Evolutionary conservation across 2,888 invertebrate genomes (phyloP), one percentile per base, ranked within the genome.

Genomic region (Nemotelus nigrinus): DNA sequence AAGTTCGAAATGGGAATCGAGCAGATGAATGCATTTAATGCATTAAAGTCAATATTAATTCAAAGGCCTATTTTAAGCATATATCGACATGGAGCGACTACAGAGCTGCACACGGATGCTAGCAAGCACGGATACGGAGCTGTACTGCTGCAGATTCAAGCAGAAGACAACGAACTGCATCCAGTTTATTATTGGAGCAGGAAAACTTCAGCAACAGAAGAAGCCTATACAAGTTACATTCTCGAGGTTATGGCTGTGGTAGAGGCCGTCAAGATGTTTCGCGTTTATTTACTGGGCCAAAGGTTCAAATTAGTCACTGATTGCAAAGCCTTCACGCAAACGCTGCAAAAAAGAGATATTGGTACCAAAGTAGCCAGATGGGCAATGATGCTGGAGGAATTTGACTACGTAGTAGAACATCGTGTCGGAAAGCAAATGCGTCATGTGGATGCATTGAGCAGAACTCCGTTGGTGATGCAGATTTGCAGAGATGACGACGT

Each of bases 241-340:
- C 77, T 86, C 2, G 85, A 86, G 81, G 83, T 84, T 2, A 76
- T 85, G 4, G 85, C 84, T 0, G 80, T 85, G 4, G 81, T 85
- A 6, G 78, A 83, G 80, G 82, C 85, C 0, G 65, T 85, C 0
- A 83, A 84, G 50, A 84, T 83, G 71, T 85, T 85, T 80, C 63
- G 84, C 10, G 79, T 83, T 0, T 85, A 84, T 78, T 72, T 85
- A 6, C 64, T 84, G 7, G 83, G 83, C 3, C 74, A 78, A 47
- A 67, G 80, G 41, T 84, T 84, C 65, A 85, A 83, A 78, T 82
- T 85, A n/a, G 78, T 84, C 3, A 84, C 84, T 0, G 85, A 85
- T 79, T 85, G 84, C 65, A 79, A 81, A 25, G n/a, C n/a, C n/a
- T n/a, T n/a, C n/a, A n/a, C n/a, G n/a, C n/a, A n/a, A n/a, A 85